phyloP scores from a whole-genome alignment of 2,888 invertebrate genomes.

The Acleris sparsana region DNA sequence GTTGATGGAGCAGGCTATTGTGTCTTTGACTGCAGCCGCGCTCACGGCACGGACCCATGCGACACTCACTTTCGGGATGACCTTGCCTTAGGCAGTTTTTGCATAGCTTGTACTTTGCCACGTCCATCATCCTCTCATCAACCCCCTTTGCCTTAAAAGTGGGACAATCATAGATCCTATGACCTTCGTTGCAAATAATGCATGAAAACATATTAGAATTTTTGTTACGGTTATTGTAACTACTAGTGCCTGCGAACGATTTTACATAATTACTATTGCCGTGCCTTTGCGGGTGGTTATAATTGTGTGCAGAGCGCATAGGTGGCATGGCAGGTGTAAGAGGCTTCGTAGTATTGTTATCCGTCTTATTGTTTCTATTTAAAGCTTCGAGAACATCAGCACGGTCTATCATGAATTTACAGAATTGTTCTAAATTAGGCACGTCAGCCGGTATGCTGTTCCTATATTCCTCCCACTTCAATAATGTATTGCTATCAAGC shows the following conservation, averaged over 20 bases:
- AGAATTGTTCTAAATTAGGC: too few species aligned
- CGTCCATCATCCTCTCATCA: conserved; percentile 25
- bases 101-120: conserved; percentile 38
- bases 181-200: conserved; percentile 30
- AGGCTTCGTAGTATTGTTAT: too few species aligned
- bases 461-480: too few species aligned
- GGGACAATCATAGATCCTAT: conserved; percentile 39
- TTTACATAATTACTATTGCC: conserved; percentile 12
- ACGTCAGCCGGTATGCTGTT: too few species aligned
- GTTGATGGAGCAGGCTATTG: conserved; percentile 35
- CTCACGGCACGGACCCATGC: conserved; percentile 31
- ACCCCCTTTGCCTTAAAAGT: conserved; percentile 35
- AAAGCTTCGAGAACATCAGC: too few species aligned
- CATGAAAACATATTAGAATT: conserved; percentile 12
- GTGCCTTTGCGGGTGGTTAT: not conserved
- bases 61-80: conserved; percentile 32
- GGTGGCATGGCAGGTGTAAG: not conserved
- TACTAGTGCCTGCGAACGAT: conserved; percentile 26
- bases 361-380: too few species aligned
- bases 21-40: conserved; percentile 34
- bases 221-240: conserved; percentile 6
- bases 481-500: too few species aligned
- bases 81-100: conserved; percentile 38
- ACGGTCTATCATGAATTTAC: too few species aligned
- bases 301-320: not conserved